Evolutionary conservation across 2,113 vertebrate species (phyloP).

Genomic region (Semnopithecus entellus): DNA sequence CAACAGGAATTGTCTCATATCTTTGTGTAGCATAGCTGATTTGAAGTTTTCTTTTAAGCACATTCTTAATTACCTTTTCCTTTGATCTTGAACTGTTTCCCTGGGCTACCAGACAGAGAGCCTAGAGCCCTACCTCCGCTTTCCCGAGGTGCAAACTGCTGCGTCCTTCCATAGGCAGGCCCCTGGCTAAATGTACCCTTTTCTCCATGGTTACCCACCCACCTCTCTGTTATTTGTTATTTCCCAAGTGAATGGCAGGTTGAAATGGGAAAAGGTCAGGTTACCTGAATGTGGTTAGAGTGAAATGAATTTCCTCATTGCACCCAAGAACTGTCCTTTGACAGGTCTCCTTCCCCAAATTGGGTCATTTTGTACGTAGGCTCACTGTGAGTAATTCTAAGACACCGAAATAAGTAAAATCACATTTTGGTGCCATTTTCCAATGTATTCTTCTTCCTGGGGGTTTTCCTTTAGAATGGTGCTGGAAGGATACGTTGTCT

Average conservation of each 20-base stretch:
- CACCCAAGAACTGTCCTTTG: neutral
- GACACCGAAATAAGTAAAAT: neutral
- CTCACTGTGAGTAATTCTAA: neutral
- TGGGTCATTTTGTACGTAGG: neutral
- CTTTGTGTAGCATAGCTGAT: neutral
- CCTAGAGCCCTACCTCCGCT: neutral
- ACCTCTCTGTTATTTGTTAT: neutral
- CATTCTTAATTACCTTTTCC: constrained; percentile 38
- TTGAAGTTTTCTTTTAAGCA: constrained; percentile 41
- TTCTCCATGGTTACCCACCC: neutral
- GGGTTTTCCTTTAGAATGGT: neutral
- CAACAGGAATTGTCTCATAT: neutral
- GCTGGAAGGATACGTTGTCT: neutral
- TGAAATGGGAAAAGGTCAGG: neutral
- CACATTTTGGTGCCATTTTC: neutral
- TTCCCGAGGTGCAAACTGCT: neutral
- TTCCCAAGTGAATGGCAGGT: neutral
- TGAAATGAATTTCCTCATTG: neutral
- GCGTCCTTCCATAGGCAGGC: neutral
- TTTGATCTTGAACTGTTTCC: constrained; percentile 8
- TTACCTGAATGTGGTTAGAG: neutral
- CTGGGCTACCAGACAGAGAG: neutral
- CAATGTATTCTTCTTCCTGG: neutral
- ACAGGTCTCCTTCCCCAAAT: neutral
- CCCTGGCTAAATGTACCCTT: neutral